Conservation (phyloP, 2,888 invertebrate genomes). For the Philhelius pedissequus region DNA sequence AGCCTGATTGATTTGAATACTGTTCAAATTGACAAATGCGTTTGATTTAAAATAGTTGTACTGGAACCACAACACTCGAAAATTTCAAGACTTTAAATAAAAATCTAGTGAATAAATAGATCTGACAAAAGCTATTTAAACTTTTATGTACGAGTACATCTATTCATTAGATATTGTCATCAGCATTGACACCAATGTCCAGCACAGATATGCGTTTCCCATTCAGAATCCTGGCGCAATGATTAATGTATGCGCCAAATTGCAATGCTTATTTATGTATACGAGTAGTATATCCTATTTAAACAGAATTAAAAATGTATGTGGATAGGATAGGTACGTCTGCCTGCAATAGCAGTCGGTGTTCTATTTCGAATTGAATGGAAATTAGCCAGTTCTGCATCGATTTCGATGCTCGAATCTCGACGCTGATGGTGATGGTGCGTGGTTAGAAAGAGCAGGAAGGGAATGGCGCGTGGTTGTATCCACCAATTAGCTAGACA, state of each 20-base stretch:
- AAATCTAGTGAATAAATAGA: neutral
- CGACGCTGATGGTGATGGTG: neutral
- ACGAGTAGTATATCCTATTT: no score
- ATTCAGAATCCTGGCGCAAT: conserved; percentile 3
- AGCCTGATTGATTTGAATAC: neutral
- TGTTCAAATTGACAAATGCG: neutral
- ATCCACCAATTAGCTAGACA: conserved; percentile 53
- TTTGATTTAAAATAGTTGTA: neutral
- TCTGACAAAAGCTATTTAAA: conserved; percentile 32
- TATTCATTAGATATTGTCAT: conserved; percentile 25
- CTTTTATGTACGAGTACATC: neutral
- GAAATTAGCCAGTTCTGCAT: conserved; percentile 35
- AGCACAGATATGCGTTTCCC: neutral
- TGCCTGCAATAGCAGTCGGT: conserved; percentile 32
- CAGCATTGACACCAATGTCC: neutral
- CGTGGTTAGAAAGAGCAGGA: neutral
- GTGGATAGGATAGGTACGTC: neutral
- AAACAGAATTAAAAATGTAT: conserved; percentile 52
- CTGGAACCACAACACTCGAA: neutral
- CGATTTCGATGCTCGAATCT: no score
- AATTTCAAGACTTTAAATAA: neutral
- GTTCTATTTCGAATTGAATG: conserved; percentile 50
- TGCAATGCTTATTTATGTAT: conserved; percentile 63
- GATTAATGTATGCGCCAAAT: conserved; percentile 63
- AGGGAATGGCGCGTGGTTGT: neutral